These are phyloP conservation scores for Pseudachorutes palmiensis DNA, from an alignment of 1,140 invertebrate genomes.

Conservation along the genomic window DNA sequence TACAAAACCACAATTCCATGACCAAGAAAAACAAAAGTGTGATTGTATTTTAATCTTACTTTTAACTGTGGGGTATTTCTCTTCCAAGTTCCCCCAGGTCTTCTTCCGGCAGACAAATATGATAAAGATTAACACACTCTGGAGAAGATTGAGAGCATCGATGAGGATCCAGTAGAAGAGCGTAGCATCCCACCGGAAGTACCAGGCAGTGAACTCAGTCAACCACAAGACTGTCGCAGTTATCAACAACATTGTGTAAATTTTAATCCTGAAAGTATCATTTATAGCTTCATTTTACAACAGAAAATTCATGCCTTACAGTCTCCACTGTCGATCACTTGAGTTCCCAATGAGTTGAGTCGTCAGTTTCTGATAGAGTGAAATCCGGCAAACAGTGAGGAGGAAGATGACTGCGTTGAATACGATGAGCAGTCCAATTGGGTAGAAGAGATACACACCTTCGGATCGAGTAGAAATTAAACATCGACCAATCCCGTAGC, in stretches of 20 bases:
- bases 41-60: slow-evolving; percentile 7
- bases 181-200: not conserved
- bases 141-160: slow-evolving; percentile 65
- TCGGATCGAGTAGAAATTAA: slow-evolving; percentile 13
- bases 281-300: too few species aligned
- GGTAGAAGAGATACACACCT: slow-evolving; percentile 22
- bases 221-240: slow-evolving; percentile 1
- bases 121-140: slow-evolving; percentile 76
- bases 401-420: slow-evolving; percentile 22
- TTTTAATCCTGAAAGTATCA: slow-evolving; percentile 9
- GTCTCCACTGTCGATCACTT: slow-evolving; percentile 7
- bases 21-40: not conserved
- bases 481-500: slow-evolving; percentile 7
- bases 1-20: not conserved
- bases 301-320: too few species aligned
- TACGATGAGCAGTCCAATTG: slow-evolving; percentile 19
- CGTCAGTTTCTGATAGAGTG: slow-evolving; percentile 16
- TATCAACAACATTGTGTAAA: not conserved
- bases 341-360: slow-evolving; percentile 11
- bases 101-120: slow-evolving; percentile 44
- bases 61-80: slow-evolving; percentile 6
- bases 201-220: slow-evolving; percentile 9
- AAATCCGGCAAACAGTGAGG: slow-evolving; percentile 21
- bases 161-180: slow-evolving; percentile 41
- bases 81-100: slow-evolving; percentile 38